These are phyloP conservation scores for Drosophila tsacasi DNA, from an alignment of 1,140 invertebrate genomes.

Conservation along the genomic window DNA sequence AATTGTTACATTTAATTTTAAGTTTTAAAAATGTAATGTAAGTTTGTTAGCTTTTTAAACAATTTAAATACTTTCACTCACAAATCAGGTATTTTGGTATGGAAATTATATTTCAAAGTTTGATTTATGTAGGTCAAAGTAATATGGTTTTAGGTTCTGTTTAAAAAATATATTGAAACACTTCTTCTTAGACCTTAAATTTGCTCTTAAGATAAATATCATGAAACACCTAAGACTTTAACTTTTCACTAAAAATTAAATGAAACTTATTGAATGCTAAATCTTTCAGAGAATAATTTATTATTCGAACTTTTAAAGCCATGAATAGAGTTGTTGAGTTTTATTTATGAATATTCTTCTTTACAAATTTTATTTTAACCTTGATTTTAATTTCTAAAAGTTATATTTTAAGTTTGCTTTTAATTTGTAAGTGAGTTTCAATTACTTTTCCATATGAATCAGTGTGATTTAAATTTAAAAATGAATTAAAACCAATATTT, in stretches of 20 bases:
- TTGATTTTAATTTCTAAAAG: not conserved
- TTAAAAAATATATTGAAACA: no score
- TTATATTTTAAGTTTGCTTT: not conserved
- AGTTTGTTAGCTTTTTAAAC: not conserved
- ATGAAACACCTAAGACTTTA: no score
- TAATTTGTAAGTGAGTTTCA: not conserved
- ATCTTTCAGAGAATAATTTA: no score
- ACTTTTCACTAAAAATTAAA: no score
- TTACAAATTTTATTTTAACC: not conserved
- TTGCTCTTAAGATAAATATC: not conserved
- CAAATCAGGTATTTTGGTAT: not conserved
- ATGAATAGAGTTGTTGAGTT: no score
- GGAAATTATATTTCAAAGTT: not conserved
- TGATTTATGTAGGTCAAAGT: not conserved
- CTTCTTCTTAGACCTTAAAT: not conserved
- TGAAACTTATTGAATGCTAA: not conserved
- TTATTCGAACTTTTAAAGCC: not conserved
- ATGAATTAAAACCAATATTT: not conserved
- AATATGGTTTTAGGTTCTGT: no score
- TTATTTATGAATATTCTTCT: no score
- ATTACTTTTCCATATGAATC: not conserved
- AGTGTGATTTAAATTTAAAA: not conserved
- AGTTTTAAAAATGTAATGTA: not conserved
- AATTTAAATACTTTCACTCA: not conserved
- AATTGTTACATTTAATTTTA: fast-evolving